A percentile compares a stretch with the other conserved stretches of the same genome.
Conservation (phyloP, 2,888 invertebrate species). For the Rhyacophila evoluta region DNA sequence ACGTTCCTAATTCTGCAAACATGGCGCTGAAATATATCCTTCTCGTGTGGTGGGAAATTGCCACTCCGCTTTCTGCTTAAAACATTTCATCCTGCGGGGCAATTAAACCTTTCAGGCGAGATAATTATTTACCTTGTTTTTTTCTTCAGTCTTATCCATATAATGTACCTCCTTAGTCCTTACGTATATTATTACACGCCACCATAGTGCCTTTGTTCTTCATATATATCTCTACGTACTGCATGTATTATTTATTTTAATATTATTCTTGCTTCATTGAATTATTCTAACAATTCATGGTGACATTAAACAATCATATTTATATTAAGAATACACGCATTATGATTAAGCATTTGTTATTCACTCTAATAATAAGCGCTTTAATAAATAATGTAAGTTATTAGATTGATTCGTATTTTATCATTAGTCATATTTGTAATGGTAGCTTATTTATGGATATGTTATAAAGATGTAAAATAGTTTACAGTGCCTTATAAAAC, state of each 20-base stretch:
- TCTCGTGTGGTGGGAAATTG: background rate
- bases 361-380: too few species aligned
- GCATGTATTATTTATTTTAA: background rate
- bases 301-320: too few species aligned
- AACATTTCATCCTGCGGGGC: slow-evolving; percentile 19
- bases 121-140: background rate
- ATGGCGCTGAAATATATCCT: background rate
- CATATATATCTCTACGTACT: background rate
- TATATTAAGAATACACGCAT: too few species aligned
- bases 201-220: background rate
- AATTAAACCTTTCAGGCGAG: slow-evolving; percentile 24
- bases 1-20: background rate
- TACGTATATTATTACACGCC: background rate
- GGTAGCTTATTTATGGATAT: too few species aligned
- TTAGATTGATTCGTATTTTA: too few species aligned
- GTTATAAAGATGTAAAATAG: too few species aligned
- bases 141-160: background rate
- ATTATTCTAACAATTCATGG: too few species aligned
- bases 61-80: background rate
- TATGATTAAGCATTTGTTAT: too few species aligned
- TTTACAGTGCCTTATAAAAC: too few species aligned
- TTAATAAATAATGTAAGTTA: too few species aligned
- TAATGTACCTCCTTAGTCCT: background rate
- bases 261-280: background rate
- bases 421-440: too few species aligned